These are phyloP conservation scores for Drosophila birchii DNA, from an alignment of 2,888 invertebrate genomes.

Conservation along the genomic window DNA sequence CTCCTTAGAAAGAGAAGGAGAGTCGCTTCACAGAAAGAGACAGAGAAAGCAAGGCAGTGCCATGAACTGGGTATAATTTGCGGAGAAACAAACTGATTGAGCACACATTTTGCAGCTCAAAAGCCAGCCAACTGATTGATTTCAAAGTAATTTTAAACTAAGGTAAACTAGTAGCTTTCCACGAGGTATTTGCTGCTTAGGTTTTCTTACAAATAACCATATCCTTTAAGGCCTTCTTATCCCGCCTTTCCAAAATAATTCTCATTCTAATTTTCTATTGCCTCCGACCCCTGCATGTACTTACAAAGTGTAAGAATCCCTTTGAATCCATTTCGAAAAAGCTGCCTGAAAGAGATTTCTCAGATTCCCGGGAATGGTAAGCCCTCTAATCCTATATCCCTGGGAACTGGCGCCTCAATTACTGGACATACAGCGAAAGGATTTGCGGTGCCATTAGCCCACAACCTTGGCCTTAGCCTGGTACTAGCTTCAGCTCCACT, in stretches of 20 bases:
- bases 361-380: not conserved
- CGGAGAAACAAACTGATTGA: slow-evolving; percentile 5
- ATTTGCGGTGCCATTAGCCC: slow-evolving; percentile 23
- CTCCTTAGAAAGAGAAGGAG: not conserved
- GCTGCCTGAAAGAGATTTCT: not conserved
- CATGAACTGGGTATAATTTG: slow-evolving; percentile 37
- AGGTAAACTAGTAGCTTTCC: too few relatives aligned
- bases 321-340: not conserved
- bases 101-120: not conserved
- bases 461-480: slow-evolving; percentile 9
- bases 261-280: not conserved
- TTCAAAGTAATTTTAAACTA: not conserved
- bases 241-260: slow-evolving; percentile 4
- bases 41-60: slow-evolving; percentile 6
- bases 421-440: slow-evolving; percentile 29
- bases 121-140: slow-evolving; percentile 9
- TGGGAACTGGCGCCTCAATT: slow-evolving; percentile 25
- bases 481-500: not conserved
- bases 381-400: slow-evolving; percentile 12
- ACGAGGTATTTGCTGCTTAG: too few relatives aligned
- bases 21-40: not conserved
- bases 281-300: not conserved
- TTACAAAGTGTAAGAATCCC: not conserved
- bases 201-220: too few relatives aligned
- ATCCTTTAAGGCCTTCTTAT: slow-evolving; percentile 2